Evolutionary conservation across 2,888 invertebrate species (phyloP), one percentile per base, ranked within the genome.

Genomic region (Limnephilus rhombicus): DNA sequence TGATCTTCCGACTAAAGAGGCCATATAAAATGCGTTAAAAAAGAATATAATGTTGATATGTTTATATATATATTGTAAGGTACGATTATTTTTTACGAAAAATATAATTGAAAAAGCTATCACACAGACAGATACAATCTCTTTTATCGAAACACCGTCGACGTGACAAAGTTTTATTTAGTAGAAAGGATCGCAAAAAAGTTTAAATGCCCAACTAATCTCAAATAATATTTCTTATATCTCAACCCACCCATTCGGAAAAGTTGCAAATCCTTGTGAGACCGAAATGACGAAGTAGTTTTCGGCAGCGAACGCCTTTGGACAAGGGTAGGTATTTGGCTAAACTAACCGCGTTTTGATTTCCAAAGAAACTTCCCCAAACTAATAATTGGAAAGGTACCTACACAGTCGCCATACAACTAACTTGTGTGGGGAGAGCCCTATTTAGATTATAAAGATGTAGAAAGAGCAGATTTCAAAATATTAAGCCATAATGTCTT

Each of bases 351-450:
- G 41, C 85, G 85, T 37, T 89, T 89, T 89, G 88, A 86, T 86
- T 86, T 29, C 86, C n/a, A 53, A 87, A 29, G 49, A 87, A 87
- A 87, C 87, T 87, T 87, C 12, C 13, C 31, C 87, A n/a, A 87
- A 87, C 53, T 87, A 53, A 87, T 87, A 87, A 87, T 87, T 87
- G 87, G 87, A 68, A 68, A 68, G 49, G 49, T 68, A 68, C 68
- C 68, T 68, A 68, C 68, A 68, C 68, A 68, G 68, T 68, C 24
- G n/a, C 18, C 68, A 68, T 18, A 68, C 68, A 68, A 49, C 49
- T 15, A 49, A 68, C 68, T 68, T 68, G 68, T 68, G 24, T 68
- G 68, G 68, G 68, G 68, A 68, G n/a, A n/a, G 68, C 2, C 24
- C 24, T 68, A 1, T n/a, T 68, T n/a, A 68, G 68, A 68, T n/a